Evolutionary conservation across 1,140 invertebrate species (phyloP).

Genomic region (Aphidius ervi): DNA sequence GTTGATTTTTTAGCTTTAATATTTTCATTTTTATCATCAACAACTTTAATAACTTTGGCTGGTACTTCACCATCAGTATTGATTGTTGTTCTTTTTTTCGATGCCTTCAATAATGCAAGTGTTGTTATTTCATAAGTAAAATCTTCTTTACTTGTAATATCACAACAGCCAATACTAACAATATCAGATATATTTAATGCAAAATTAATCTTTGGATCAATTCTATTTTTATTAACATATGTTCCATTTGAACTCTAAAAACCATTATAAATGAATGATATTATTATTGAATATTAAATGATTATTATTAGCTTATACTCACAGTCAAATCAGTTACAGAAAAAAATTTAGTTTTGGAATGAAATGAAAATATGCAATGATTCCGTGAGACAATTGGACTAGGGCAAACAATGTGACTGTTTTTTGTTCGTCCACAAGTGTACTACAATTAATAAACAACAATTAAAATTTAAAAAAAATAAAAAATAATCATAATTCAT

Average conservation of each 20-base stretch:
- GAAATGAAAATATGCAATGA: slow-evolving; percentile 33
- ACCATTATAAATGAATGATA: no score
- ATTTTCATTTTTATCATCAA: no score
- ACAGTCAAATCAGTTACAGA: neutral
- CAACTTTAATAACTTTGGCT: no score
- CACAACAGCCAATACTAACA: slow-evolving; percentile 33
- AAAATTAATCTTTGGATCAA: slow-evolving; percentile 12
- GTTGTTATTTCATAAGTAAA: neutral
- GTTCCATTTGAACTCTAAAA: slow-evolving; percentile 32
- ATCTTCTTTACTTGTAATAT: neutral
- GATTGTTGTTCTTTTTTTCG: neutral
- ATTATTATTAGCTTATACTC: no score
- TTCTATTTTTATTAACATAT: slow-evolving; percentile 27
- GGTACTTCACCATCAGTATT: no score
- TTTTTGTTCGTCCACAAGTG: slow-evolving; percentile 32
- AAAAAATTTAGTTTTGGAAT: slow-evolving; percentile 2
- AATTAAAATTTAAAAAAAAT: no score
- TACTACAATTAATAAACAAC: slow-evolving; percentile 31
- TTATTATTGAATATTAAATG: no score
- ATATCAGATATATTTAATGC: slow-evolving; percentile 27
- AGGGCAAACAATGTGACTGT: slow-evolving; percentile 30
- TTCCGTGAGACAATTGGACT: slow-evolving; percentile 32
- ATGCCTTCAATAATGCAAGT: neutral
- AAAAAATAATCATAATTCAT: no score
- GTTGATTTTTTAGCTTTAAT: no score